Conservation (phyloP, 1,140 invertebrate genomes). For the Temnothorax longispinosus region DNA sequence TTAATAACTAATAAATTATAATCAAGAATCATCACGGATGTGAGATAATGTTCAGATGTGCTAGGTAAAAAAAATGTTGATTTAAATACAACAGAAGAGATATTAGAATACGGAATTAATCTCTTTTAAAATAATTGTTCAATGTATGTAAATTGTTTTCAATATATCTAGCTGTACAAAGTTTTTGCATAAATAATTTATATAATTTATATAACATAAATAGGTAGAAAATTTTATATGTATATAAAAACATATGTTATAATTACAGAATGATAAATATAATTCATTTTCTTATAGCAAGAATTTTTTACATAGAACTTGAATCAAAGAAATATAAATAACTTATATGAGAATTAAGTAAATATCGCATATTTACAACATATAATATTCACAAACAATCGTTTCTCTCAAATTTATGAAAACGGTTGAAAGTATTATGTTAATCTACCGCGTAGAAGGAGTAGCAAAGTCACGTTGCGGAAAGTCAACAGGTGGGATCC, state of each 20-base stretch:
- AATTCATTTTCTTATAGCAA: not conserved
- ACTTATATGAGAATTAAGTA: not conserved
- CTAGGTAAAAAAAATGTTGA: not conserved
- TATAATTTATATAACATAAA: not conserved
- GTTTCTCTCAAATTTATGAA: slow-evolving; percentile 35
- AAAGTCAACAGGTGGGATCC: slow-evolving; percentile 86
- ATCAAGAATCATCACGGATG: not conserved
- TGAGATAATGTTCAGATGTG: not conserved
- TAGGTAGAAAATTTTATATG: not conserved
- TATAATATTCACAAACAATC: not conserved
- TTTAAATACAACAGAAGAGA: not conserved
- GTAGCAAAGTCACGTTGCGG: slow-evolving; percentile 76
- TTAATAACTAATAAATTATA: not conserved
- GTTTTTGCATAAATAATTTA: not conserved
- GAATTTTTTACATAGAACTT: not conserved
- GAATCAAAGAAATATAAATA: not conserved
- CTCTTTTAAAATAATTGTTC: not conserved
- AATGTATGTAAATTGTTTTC: not conserved
- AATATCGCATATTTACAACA: not conserved
- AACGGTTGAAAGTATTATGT: slow-evolving; percentile 58
- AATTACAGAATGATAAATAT: not conserved
- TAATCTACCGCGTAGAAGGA: slow-evolving; percentile 56
- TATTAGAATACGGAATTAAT: not conserved
- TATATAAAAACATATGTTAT: not conserved
- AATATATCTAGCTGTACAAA: not conserved